A percentile compares a stretch with the other conserved stretches of the same genome.
These are phyloP conservation scores for Stichopus horrens DNA, from an alignment of 53 echinoderm and acorn worm genomes.

Conservation along the genomic window DNA sequence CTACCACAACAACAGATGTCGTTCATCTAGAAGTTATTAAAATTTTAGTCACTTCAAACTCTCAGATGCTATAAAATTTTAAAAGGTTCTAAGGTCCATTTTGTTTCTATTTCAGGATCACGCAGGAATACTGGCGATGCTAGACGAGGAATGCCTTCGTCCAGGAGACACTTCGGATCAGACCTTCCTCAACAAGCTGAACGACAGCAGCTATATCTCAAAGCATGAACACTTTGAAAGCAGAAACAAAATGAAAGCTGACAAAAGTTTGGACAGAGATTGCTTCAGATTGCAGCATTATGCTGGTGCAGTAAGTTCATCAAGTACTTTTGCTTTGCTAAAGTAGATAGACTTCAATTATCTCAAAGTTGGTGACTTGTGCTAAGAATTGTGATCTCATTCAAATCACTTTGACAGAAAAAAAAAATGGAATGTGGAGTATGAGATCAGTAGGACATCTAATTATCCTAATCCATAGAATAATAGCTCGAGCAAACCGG, in stretches of 20 bases:
- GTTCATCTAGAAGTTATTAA: background rate
- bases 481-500: no score
- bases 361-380: no score
- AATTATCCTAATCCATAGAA: no score
- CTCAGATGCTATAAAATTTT: background rate
- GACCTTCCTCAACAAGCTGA: slow-evolving; percentile 90
- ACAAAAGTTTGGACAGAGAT: slow-evolving; percentile 80
- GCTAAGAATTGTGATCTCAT: no score
- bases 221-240: slow-evolving; percentile 90
- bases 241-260: slow-evolving; percentile 85
- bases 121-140: slow-evolving; percentile 91
- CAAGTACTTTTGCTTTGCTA: no score
- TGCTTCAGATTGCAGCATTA: slow-evolving; percentile 96
- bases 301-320: slow-evolving; percentile 81
- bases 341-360: no score
- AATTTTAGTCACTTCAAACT: background rate
- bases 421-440: no score
- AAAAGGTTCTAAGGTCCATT: background rate
- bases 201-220: slow-evolving; percentile 66
- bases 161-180: slow-evolving; percentile 81
- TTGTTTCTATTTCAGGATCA: slow-evolving; percentile 62
- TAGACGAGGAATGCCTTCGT: slow-evolving; percentile 96
- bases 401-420: no score
- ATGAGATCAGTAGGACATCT: no score
- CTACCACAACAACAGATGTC: background rate